Base-by-base conservation (phyloP, 2,888 invertebrate species). In the Xylota segnis region DNA sequence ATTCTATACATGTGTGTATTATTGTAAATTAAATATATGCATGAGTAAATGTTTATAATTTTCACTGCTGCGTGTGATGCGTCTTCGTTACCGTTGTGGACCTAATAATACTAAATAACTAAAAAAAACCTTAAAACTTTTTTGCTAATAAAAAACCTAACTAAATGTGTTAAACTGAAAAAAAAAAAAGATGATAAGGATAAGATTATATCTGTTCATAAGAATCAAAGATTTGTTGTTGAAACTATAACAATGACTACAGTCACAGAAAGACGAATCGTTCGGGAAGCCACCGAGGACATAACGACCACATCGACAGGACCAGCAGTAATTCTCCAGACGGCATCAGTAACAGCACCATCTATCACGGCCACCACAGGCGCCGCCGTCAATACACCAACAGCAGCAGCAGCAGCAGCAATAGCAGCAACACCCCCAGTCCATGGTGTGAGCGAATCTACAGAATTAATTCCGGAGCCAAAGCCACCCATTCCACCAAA, bases 161-260 rank as follows among this genome's bases (percentile, higher is more conserved):
- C 40, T 88, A 89, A 88, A 89, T 89, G 89, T 68, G 89, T 68
- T 83, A 86, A 88, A 68, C 75, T 61, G 50, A 77, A 87, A 87
- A 88, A 86, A 88, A 88, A 77, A 87, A 87, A 88, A 86, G 88
- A 88, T 87, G 88, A 86, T 87, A 83, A 83, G 88, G 88, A 88
- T 82, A 88, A 89, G 88, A 83, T 87, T 87, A 86, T 87, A 87
- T 88, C 88, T 88, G 88, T 89, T 88, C 89, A 90, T 88, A 91
- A 91, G 89, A 91, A 90, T 91, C 90, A 91, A 90, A 88, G 91
- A 91, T 90, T 90, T 90, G 93, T 95, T 90, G 94, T 95, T 90
- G 95, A 95, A 91, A 95, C 95, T 88, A 94, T 95, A 90, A 95
- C 95, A 88, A 94, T 95, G 94, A 95, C 95, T 89, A 95, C 95